phyloP scores from a whole-genome alignment of 2,888 invertebrate species.

The Linnaemya tessellans region DNA sequence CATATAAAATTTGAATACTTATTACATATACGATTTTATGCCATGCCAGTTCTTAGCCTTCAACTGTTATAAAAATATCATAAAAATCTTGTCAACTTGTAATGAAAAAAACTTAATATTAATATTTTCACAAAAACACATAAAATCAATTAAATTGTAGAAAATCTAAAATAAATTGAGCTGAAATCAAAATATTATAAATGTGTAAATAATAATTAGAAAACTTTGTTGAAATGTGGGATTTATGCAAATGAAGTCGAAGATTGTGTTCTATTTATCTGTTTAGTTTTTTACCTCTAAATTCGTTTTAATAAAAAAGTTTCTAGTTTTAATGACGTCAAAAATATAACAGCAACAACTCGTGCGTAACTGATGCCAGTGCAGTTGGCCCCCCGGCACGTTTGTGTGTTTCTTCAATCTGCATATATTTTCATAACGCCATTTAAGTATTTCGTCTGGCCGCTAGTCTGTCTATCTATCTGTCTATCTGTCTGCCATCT shows the following conservation, averaged over 20 bases:
- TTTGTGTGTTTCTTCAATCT: neutral
- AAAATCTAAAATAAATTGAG: neutral
- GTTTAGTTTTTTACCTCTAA: neutral
- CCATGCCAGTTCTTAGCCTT: too few species aligned
- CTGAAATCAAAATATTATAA: neutral
- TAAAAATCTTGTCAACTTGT: too few species aligned
- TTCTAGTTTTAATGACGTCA: slow-evolving; percentile 57
- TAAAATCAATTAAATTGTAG: neutral
- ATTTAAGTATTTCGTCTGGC: neutral
- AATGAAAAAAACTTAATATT: too few species aligned
- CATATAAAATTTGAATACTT: too few species aligned
- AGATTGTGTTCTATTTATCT: neutral
- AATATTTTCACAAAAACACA: too few species aligned
- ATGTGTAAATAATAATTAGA: slow-evolving; percentile 5
- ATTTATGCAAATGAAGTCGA: slow-evolving; percentile 19
- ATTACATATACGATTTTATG: too few species aligned
- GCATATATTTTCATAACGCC: slow-evolving; percentile 7
- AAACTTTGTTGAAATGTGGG: slow-evolving; percentile 2
- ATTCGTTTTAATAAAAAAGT: slow-evolving; percentile 15
- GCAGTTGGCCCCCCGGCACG: neutral
- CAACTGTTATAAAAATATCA: too few species aligned
- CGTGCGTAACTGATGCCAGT: slow-evolving; percentile 43
- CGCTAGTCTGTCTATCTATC: neutral
- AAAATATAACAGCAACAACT: slow-evolving; percentile 26
- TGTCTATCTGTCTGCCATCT: neutral